Conservation (phyloP, 1,140 invertebrate species). For the Leguminivora glycinivorella region DNA sequence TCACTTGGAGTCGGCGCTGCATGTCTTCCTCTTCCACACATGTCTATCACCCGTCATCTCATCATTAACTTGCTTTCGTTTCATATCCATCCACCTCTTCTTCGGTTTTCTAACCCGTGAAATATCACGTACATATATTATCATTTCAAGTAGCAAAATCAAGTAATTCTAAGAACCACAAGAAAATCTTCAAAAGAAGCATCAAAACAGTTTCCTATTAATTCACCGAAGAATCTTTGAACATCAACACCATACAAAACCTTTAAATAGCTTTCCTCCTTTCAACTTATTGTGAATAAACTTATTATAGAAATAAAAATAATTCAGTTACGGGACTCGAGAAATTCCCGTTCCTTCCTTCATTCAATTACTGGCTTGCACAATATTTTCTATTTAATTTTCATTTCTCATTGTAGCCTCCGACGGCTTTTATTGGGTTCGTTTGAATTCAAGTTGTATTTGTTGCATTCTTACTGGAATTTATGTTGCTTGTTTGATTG, state of each 20-base stretch:
- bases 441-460: constrained; percentile 14
- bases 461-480: neutral
- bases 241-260: constrained; percentile 5
- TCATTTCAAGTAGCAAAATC: no score
- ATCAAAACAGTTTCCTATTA: neutral
- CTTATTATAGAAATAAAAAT: constrained; percentile 27
- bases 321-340: constrained; percentile 10
- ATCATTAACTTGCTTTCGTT: no score
- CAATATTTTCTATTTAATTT: constrained; percentile 29
- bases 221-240: neutral
- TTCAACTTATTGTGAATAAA: constrained; percentile 21
- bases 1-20: no score
- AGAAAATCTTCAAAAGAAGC: neutral
- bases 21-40: no score
- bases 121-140: no score
- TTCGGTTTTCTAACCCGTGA: no score
- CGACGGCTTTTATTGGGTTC: constrained; percentile 14
- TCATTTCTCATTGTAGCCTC: constrained; percentile 20
- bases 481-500: neutral
- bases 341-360: constrained; percentile 8
- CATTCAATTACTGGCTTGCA: constrained; percentile 1
- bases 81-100: no score
- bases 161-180: no score
- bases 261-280: constrained; percentile 4
- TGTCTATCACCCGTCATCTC: no score